Percentiles rank a stretch among this genome's conserved stretches.
Conservation (phyloP, 2,888 invertebrate species). For the Temnothorax unifasciatus region DNA sequence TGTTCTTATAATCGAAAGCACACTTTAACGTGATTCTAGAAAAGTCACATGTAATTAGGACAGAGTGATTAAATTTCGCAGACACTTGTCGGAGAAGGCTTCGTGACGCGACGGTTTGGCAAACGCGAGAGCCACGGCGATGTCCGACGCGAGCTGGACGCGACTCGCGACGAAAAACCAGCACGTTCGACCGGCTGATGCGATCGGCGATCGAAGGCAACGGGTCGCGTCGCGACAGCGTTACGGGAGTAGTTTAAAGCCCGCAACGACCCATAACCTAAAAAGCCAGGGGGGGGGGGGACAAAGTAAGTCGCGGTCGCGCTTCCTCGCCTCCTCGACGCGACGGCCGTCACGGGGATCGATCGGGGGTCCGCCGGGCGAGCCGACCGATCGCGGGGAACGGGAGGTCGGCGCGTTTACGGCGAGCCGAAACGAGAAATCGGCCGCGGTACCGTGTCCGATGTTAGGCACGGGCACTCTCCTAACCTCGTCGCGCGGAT, state of each 20-base stretch:
- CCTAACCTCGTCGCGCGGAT: conserved; percentile 64
- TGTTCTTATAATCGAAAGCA: not conserved
- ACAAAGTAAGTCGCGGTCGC: conserved; percentile 4
- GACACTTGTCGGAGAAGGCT: conserved; percentile 5
- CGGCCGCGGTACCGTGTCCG: not conserved
- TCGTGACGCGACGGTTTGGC: not conserved
- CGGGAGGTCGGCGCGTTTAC: not conserved
- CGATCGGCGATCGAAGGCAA: not conserved
- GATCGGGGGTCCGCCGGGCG: not conserved
- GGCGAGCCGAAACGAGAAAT: not conserved
- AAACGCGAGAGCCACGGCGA: not conserved
- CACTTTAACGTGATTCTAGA: too few relatives aligned
- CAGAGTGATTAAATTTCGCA: not conserved
- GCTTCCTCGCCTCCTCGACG: not conserved
- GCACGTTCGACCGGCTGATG: not conserved
- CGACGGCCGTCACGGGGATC: not conserved
- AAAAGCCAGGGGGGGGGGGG: conserved; percentile 55
- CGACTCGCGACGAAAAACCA: not conserved
- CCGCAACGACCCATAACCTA: conserved; percentile 71
- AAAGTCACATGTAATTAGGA: not conserved
- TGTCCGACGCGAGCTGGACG: not conserved
- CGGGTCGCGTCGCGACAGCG: not conserved
- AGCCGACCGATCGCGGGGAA: not conserved
- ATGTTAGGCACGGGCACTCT: not conserved
- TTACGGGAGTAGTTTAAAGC: conserved; percentile 49